Evolutionary conservation across 2,113 vertebrate genomes (phyloP).

Genomic region (Centropus bengalensis): DNA sequence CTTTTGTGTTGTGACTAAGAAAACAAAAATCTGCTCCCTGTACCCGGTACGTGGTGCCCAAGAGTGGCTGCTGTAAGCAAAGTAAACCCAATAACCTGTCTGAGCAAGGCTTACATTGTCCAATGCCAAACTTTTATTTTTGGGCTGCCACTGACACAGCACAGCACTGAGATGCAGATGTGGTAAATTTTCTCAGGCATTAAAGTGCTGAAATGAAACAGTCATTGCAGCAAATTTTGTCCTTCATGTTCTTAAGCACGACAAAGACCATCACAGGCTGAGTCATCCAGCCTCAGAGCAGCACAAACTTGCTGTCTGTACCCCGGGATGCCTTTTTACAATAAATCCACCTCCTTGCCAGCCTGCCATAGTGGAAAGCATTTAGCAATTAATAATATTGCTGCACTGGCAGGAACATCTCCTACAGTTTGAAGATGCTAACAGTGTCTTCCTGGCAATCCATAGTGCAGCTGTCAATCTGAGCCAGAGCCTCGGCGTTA

Average conservation of each 20-base stretch:
- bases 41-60: neutral
- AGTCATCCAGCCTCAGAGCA: slow-evolving; percentile 20
- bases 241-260: slow-evolving; percentile 33
- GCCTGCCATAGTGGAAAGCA: neutral
- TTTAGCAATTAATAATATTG: slow-evolving; percentile 2
- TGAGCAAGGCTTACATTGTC: neutral
- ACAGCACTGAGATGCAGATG: neutral
- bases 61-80: neutral
- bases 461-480: slow-evolving; percentile 5
- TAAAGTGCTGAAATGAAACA: neutral
- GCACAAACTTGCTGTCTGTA: neutral
- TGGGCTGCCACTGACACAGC: neutral
- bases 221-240: slow-evolving; percentile 20
- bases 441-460: slow-evolving; percentile 25
- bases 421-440: neutral
- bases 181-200: neutral
- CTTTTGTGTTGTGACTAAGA: neutral
- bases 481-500: neutral
- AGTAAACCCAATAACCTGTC: neutral
- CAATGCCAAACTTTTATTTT: neutral
- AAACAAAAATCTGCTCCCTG: neutral
- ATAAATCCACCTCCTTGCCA: neutral
- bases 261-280: neutral
- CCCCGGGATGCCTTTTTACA: neutral
- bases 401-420: neutral